Conservation (phyloP, 2,797 vertebrate genomes). For the Pogonophryne albipinna region DNA sequence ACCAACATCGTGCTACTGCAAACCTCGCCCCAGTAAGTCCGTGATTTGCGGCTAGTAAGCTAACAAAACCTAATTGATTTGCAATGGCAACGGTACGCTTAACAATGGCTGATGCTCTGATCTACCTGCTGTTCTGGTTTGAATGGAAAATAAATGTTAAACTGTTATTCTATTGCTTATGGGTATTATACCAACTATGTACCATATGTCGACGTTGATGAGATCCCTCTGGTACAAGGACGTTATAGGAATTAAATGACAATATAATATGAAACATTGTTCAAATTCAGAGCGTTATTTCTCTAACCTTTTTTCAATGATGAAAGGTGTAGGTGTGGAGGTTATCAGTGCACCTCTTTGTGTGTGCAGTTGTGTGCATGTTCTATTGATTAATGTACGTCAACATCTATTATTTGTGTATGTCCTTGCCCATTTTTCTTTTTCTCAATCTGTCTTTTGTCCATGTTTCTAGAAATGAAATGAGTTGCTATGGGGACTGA, state of each 20-base stretch:
- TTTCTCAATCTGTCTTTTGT: conserved; percentile 73
- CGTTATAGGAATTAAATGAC: background rate
- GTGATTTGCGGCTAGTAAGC: no score
- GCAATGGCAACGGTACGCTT: no score
- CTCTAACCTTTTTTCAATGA: background rate
- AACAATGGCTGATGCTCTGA: no score
- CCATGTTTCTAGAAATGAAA: conserved; percentile 69
- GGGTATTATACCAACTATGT: background rate
- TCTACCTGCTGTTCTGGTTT: no score
- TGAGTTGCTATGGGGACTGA: conserved; percentile 84
- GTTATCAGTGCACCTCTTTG: background rate
- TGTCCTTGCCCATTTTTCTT: conserved; percentile 64
- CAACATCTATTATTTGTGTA: conserved; percentile 55
- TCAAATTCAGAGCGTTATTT: background rate
- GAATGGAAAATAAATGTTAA: no score
- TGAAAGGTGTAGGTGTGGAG: background rate
- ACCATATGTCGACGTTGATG: background rate
- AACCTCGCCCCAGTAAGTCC: no score
- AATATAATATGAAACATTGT: background rate
- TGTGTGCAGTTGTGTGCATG: conserved; percentile 7
- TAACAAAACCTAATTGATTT: no score
- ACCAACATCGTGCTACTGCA: no score
- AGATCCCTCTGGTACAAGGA: conserved; percentile 5
- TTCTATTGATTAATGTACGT: conserved; percentile 34
- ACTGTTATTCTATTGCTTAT: no score